Evolutionary conservation across 2,888 invertebrate genomes (phyloP), one percentile per base, ranked within the genome.

Genomic region (Diploptera punctata): DNA sequence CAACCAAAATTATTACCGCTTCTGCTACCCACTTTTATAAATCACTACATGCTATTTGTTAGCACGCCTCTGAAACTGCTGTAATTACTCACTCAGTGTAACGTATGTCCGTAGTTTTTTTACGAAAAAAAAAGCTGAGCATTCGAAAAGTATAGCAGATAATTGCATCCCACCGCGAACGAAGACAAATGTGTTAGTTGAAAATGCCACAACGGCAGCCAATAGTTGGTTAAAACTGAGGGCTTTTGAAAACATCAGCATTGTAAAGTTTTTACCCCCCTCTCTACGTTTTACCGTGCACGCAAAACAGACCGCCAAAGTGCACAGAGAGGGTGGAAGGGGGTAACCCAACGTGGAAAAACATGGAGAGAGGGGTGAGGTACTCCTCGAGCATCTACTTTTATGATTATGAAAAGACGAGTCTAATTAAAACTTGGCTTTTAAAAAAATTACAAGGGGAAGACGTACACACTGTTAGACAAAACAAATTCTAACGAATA

Each of bases 131-230:
- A 47, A 65, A 57, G 21, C 65, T 44, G 65, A 65, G 65, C 65
- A 47, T 47, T 65, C 44, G 65, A 65, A 57, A 65, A 65, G 65
- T 65, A 65, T 65, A 29, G 44, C 18, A 65, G 65, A 65, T 65
- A 65, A 65, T 65, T 65, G 65, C 65, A 65, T 29, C 65, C 29
- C 65, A 44, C 65, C 65, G 10, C 44, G 26, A 47, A 65, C 65
- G 65, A 65, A 65, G 65, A 65, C 65, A 65, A 65, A 65, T 65
- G 65, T 65, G 65, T 65, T 65, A 47, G 65, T 47, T 65, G 65
- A 47, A 65, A 65, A 65, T 65, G 65, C 65, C 65, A 65, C 65
- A 65, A 29, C n/a, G 29, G 4, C 26, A 57, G 29, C 57, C 57
- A 57, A 57, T 57, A 57, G 57, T 57, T 57, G 57, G 57, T 57